phyloP scores from a whole-genome alignment of 2,113 vertebrate genomes.

The Holacanthus passer region DNA sequence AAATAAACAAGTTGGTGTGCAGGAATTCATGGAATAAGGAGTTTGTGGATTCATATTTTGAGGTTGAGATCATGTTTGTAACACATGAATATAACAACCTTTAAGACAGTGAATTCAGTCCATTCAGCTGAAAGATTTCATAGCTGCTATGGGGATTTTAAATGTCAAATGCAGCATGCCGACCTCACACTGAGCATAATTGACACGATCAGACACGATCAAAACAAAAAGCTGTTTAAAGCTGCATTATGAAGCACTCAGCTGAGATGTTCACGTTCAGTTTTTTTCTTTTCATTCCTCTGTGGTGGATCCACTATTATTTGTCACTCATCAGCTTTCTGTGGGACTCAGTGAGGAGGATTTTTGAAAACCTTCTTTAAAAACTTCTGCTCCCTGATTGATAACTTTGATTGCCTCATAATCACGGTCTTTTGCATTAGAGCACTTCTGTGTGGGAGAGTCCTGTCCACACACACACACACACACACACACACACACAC shows the following conservation, averaged over 20 bases:
- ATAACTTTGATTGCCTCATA: background rate
- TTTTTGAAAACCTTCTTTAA: background rate
- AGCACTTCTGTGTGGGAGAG: constrained; percentile 28
- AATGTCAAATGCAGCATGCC: background rate
- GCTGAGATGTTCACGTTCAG: background rate
- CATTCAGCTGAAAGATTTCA: background rate
- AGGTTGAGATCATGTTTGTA: background rate
- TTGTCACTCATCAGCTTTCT: background rate
- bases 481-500: constrained; percentile 47
- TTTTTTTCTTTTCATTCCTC: background rate
- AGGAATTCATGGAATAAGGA: background rate
- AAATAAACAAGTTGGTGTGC: background rate
- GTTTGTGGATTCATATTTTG: background rate
- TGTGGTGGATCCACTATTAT: background rate
- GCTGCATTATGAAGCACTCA: background rate
- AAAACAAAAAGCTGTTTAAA: background rate
- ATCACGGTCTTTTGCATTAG: constrained; percentile 6
- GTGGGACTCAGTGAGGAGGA: no score
- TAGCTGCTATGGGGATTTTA: background rate
- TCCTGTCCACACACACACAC: constrained; percentile 14
- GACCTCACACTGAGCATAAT: background rate
- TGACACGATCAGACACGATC: no score
- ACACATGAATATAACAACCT: background rate
- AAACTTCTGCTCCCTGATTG: background rate
- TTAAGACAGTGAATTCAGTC: background rate